Conservation (phyloP, 2,888 invertebrate species). For the Xylota sylvarum region DNA sequence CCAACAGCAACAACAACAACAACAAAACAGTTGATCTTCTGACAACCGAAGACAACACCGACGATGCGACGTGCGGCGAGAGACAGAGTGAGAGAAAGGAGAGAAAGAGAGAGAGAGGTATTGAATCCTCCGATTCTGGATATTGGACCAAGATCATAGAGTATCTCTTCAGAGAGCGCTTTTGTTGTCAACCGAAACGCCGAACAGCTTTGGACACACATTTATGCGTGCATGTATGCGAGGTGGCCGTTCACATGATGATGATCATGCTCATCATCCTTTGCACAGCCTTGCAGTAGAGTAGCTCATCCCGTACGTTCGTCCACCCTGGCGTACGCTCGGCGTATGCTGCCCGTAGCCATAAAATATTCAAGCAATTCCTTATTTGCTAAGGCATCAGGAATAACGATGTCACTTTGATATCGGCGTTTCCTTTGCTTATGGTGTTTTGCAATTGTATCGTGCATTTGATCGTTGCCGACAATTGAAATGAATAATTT, state of each 20-base stretch:
- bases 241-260: constrained; percentile 78
- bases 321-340: constrained; percentile 73
- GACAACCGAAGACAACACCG: constrained; percentile 77
- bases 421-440: constrained; percentile 76
- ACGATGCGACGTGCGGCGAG: constrained; percentile 74
- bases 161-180: constrained; percentile 78
- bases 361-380: constrained; percentile 79
- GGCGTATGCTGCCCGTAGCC: constrained; percentile 73
- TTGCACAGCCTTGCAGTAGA: constrained; percentile 55
- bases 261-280: constrained; percentile 72
- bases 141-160: constrained; percentile 63
- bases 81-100: too few relatives aligned
- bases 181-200: constrained; percentile 68
- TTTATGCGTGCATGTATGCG: neutral
- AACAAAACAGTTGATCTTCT: constrained; percentile 67
- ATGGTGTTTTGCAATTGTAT: constrained; percentile 77
- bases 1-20: constrained; percentile 70
- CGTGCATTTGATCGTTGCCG: constrained; percentile 71
- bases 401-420: constrained; percentile 78
- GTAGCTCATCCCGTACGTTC: neutral
- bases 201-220: constrained; percentile 55
- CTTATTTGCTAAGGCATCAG: constrained; percentile 78
- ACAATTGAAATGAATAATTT: constrained; percentile 77
- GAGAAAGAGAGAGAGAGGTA: constrained; percentile 79
- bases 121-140: constrained; percentile 41